phyloP scores from a whole-genome alignment of 2,888 invertebrate species.

The Congeria kusceri region DNA sequence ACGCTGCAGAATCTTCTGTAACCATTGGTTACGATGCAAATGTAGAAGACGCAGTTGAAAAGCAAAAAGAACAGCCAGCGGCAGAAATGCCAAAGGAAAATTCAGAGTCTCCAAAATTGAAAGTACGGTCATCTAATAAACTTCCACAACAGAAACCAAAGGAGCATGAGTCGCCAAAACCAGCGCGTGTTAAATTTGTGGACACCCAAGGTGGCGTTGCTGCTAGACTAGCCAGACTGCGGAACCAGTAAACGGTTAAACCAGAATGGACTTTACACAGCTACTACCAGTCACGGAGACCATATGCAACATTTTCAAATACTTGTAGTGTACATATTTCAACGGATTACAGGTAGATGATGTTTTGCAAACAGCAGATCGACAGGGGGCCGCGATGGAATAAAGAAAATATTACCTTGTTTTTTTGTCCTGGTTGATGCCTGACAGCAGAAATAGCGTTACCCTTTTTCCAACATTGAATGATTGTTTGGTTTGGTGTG shows the following conservation, averaged over 20 bases:
- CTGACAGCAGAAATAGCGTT: no score
- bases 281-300: no score
- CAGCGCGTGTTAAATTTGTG: constrained; percentile 38
- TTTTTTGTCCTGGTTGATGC: no score
- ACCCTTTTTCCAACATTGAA: no score
- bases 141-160: constrained; percentile 16
- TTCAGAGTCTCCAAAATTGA: background rate
- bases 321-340: no score
- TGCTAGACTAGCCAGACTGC: constrained; percentile 51
- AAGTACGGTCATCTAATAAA: constrained; percentile 2
- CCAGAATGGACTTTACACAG: no score
- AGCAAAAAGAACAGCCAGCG: constrained; percentile 7
- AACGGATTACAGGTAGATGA: no score
- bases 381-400: no score
- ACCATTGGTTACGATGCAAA: constrained; percentile 9
- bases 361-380: no score
- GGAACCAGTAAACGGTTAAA: background rate
- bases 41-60: constrained; percentile 26
- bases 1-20: constrained; percentile 14
- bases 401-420: no score
- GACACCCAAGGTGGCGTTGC: constrained; percentile 61
- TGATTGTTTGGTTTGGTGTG: no score
- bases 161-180: constrained; percentile 12
- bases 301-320: no score
- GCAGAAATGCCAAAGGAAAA: background rate